Evolutionary conservation across 2,113 vertebrate genomes (phyloP), one percentile per base, ranked within the genome.

Genomic region (Pachyramphus minor): DNA sequence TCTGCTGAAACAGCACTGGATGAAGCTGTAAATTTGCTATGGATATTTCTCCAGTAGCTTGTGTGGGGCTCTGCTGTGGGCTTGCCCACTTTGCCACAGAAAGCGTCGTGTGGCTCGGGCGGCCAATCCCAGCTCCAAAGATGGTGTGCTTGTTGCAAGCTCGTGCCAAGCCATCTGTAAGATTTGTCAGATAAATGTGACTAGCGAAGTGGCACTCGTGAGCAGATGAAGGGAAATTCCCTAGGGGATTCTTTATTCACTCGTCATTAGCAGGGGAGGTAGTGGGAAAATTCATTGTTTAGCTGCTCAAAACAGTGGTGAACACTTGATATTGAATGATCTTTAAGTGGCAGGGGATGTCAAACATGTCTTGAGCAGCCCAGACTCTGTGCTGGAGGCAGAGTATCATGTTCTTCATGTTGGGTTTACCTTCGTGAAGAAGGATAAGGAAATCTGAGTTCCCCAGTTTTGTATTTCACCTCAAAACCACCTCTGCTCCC

Each of bases 111-210:
- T 95, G 93, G 92, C 83, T 94, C 24, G 45, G 76, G 80, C 42
- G 28, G 84, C 93, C 96, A 81, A 96, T 94, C 94, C 90, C 87
- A 85, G 89, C 91, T 96, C 93, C 93, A 95, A 92, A 94, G 92
- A 96, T 96, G 93, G 92, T 95, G 95, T 95, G 94, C 95, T 93
- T 90, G 92, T 92, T 94, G 83, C 60, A 82, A 84, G 86, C 93
- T 89, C 6, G 74, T 95, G 96, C 96, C 96, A 96, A 97, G 95
- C 96, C 96, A 95, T 96, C 96, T 96, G 93, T 96, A 96, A 96
- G 96, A 96, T 96, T 96, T 95, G 93, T 97, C 96, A 96, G 94
- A 97, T 97, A 97, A 96, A 97, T 96, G 92, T 90, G 90, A 97
- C 92, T 95, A 96, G 96, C 94, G 6, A 97, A 95, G 96, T 96